Base-by-base conservation (phyloP, 2,113 vertebrate genomes). In the Cygnus buccinator region DNA sequence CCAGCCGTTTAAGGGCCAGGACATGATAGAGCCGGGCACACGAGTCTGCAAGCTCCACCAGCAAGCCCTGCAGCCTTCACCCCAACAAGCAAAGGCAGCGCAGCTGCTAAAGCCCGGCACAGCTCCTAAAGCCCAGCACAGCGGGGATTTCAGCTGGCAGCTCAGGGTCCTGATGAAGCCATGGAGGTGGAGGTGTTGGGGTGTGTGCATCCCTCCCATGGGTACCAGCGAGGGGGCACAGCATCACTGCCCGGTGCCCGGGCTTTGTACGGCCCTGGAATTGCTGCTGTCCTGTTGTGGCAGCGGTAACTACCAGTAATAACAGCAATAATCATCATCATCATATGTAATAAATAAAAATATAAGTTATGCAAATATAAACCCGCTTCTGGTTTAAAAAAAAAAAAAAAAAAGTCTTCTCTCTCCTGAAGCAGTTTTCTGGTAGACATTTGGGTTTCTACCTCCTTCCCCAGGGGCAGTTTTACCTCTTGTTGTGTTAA, bases 111-210 rank as follows among this genome's bases (percentile, higher is more conserved):
- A 88, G 8, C 21, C 65, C 68, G 41, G 17, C 13, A 5, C 4
- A 18, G 37, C 26, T 20, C 44, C 44, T 50, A 74, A 84, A 88
- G 10, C 23, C 65, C 68, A 46, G 14, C 17, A 6, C 4, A 18
- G 37, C 26, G 44, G 54, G 35, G 5, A 62, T 5, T 35, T 50
- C 28, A 59, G 72, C 44, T 31, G 52, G 63, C 70, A 57, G 65
- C 31, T 13, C 0, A 7, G 54, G 20, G 78, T 91, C 33, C 78
- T 6, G 21, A 43, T 70, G 68, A 21, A 71, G 33, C 23, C 3
- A 26, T 0, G 10, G 0, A 0, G 57, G 48, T 10, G 5, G 62
- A 13, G 81, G 39, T 0, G 1, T 20, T 4, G 43, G 1, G 3
- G 41, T 12, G 35, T 12, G 35, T 11, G 13, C 35, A 9, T 28